A percentile compares a stretch with the other conserved stretches of the same genome.
These are phyloP conservation scores for Anolis apletophallus DNA, from an alignment of 2,797 vertebrate species.

Conservation along the genomic window DNA sequence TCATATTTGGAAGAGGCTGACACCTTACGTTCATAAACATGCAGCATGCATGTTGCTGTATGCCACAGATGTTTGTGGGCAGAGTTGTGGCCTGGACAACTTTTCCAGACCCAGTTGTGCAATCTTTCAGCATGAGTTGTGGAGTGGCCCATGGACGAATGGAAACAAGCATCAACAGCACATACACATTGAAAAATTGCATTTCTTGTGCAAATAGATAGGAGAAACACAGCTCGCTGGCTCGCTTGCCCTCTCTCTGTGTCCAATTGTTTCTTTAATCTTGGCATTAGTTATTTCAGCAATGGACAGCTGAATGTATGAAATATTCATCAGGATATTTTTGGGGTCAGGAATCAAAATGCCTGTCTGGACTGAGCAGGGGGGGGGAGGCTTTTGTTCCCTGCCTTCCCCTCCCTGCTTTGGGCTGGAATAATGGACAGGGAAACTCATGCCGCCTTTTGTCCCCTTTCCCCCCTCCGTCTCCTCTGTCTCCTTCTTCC, in stretches of 20 bases:
- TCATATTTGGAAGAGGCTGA: background rate
- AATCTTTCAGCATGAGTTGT: background rate
- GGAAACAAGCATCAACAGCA: fast-evolving
- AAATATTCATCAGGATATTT: constrained; percentile 6
- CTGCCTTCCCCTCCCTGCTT: fast-evolving
- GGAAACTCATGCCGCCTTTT: background rate
- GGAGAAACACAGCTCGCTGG: background rate
- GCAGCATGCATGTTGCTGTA: too few relatives aligned
- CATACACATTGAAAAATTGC: background rate
- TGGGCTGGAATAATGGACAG: background rate
- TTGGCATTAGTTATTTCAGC: constrained; percentile 14
- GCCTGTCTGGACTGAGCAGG: background rate
- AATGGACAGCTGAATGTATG: background rate
- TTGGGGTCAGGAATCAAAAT: background rate
- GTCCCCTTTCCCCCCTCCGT: background rate
- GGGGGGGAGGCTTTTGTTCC: background rate
- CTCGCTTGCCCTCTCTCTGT: background rate
- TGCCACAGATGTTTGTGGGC: background rate
- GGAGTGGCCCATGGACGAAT: background rate
- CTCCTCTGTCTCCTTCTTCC: background rate
- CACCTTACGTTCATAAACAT: background rate
- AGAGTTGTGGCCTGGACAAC: background rate
- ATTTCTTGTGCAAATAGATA: background rate
- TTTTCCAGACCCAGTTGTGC: background rate
- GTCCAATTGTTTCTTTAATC: background rate